These are phyloP conservation scores for Panthera uncia DNA, from an alignment of 2,113 vertebrate genomes.

Conservation along the genomic window DNA sequence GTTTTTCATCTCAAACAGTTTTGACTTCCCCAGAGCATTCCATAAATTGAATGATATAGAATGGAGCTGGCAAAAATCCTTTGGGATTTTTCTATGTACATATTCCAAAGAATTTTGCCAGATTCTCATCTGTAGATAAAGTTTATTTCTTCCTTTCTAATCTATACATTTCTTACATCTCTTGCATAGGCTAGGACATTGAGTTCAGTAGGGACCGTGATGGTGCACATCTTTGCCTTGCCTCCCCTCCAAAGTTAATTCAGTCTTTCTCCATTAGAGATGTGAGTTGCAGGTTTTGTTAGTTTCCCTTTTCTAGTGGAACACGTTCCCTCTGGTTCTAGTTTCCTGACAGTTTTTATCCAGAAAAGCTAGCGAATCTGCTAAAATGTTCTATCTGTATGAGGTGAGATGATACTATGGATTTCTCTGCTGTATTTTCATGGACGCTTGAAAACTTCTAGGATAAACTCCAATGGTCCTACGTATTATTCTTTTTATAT, in stretches of 20 bases:
- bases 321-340: not conserved
- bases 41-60: not conserved
- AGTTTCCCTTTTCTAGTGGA: not conserved
- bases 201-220: not conserved
- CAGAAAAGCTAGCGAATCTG: not conserved
- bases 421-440: not conserved
- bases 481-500: not conserved
- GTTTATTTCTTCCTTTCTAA: not conserved
- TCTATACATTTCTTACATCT: fast-evolving
- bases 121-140: not conserved
- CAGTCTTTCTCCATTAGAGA: not conserved
- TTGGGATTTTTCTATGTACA: not conserved
- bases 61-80: not conserved
- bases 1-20: not conserved
- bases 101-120: not conserved
- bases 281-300: not conserved
- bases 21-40: not conserved
- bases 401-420: not conserved
- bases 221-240: too few species aligned
- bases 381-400: not conserved
- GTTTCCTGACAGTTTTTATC: not conserved
- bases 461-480: not conserved
- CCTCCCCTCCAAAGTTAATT: not conserved
- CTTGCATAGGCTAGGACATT: not conserved
- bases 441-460: not conserved